Evolutionary conservation across 2,113 vertebrate genomes (phyloP).

Genomic region (Kryptolebias marmoratus): DNA sequence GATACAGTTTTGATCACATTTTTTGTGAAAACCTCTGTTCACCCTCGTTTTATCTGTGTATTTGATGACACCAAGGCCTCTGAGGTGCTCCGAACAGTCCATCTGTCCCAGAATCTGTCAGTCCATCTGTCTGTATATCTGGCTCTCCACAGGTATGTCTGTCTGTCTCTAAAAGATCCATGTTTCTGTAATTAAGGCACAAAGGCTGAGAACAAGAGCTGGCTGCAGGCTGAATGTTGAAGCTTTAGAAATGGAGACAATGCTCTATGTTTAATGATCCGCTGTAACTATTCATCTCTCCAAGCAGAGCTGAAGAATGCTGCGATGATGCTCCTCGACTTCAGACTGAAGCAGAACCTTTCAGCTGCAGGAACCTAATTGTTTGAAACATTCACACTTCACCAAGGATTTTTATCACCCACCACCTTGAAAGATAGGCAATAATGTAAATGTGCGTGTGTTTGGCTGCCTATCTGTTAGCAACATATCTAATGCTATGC

Average conservation of each 20-base stretch:
- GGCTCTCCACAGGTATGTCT: constrained; percentile 65
- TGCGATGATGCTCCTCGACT: constrained; percentile 47
- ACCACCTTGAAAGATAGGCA: constrained; percentile 4
- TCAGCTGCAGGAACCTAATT: not conserved
- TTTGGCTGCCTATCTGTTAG: too few relatives aligned
- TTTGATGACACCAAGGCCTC: constrained; percentile 34
- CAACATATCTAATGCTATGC: too few relatives aligned
- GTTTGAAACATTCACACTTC: constrained; percentile 16
- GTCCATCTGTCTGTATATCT: constrained; percentile 54
- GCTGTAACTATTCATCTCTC: constrained; percentile 74
- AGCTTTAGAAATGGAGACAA: constrained; percentile 62
- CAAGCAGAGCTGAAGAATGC: constrained; percentile 49
- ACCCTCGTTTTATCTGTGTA: constrained; percentile 19
- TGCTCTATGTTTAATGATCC: constrained; percentile 74
- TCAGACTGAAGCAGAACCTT: constrained; percentile 41
- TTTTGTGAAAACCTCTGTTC: not conserved
- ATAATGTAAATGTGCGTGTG: too few relatives aligned
- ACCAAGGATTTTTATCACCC: not conserved
- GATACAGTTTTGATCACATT: not conserved
- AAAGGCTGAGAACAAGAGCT: constrained; percentile 33
- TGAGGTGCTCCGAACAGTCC: constrained; percentile 52
- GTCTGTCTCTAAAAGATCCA: constrained; percentile 52
- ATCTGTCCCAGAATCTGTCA: constrained; percentile 64
- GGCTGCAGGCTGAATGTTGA: constrained; percentile 75
- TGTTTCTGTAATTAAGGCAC: constrained; percentile 58